Base-by-base conservation (phyloP, 2,113 vertebrate genomes). In the Diphyllodes magnificus region DNA sequence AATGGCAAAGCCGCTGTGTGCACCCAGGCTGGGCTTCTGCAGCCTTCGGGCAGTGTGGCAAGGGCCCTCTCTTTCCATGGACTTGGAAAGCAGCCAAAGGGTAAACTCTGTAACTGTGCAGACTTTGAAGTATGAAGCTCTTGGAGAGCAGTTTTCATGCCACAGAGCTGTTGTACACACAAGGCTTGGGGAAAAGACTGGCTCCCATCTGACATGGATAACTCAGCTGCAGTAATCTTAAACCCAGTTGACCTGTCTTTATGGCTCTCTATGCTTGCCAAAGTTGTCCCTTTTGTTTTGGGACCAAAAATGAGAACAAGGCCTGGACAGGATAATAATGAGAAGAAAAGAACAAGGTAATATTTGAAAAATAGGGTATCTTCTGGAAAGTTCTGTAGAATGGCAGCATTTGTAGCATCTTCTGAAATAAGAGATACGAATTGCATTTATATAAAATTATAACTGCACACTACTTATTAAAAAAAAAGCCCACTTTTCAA, bases 251-350 rank as follows among this genome's bases (percentile, higher is more conserved):
- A 33, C 59, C 47, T 82, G 31, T 40, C 45, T 94, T 82, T 31
- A 28, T 59, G 57, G 53, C 40, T 82, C 49, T 93, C 49, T 33
- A 6, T 6, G 10, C 44, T 96, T 96, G 87, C 57, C 70, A 82
- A 79, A 82, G 24, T 78, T 73, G 13, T 88, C 60, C 64, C 56
- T 93, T 72, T 96, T n/a, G 31, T 86, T 97, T 85, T 68, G 71
- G 65, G 71, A 88, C 28, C 69, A 88, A 95, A 79, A 77, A 31
- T 35, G 54, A 59, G 56, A 82, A 68, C 47, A 84, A 78, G 69
- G 15, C 13, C 42, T 78, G 49, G 11, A 37, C 83, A 60, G 21
- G 7, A 89, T 71, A 96, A 86, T 89, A 91, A 44, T 45, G 42
- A 82, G 64, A 64, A 96, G 86, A 64, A 69, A 39, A 81, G 30